Percentiles rank a stretch among this genome's conserved stretches.
Evolutionary conservation across 2,113 vertebrate genomes (phyloP).

Genomic region (Procavia capensis): DNA sequence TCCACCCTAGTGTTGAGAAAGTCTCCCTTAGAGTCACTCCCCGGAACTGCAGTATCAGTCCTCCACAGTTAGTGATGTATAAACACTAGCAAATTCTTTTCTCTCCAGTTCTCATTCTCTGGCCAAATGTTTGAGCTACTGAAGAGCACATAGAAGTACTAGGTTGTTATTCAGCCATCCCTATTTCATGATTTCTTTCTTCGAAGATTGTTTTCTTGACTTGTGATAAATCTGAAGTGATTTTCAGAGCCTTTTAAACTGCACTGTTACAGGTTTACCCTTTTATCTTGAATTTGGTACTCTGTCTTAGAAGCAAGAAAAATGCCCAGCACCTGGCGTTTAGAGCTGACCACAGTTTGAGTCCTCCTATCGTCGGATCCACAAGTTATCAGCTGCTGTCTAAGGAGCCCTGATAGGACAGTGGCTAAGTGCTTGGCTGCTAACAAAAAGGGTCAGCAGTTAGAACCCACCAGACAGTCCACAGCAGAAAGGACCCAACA

Average conservation of each 20-base stretch:
- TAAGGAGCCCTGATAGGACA: background rate
- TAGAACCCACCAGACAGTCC: background rate
- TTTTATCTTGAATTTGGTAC: background rate
- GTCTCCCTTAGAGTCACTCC: background rate
- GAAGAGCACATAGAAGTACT: accelerated
- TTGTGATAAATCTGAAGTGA: background rate
- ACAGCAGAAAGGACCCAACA: background rate
- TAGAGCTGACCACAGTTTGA: background rate
- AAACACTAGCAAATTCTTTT: constrained; percentile 4
- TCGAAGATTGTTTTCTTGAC: background rate
- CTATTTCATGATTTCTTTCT: background rate
- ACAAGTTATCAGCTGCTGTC: background rate
- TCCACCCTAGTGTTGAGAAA: background rate
- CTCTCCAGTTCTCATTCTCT: background rate
- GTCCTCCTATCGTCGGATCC: background rate
- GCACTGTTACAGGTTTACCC: background rate
- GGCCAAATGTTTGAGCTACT: background rate
- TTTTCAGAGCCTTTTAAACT: background rate
- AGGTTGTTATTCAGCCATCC: background rate
- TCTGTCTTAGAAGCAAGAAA: background rate
- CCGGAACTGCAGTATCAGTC: background rate
- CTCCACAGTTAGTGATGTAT: background rate
- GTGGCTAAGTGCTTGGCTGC: background rate
- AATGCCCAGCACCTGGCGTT: background rate
- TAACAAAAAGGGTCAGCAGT: background rate